phyloP scores from a whole-genome alignment of 2,797 vertebrate species.

The Cirrhinus mrigala region DNA sequence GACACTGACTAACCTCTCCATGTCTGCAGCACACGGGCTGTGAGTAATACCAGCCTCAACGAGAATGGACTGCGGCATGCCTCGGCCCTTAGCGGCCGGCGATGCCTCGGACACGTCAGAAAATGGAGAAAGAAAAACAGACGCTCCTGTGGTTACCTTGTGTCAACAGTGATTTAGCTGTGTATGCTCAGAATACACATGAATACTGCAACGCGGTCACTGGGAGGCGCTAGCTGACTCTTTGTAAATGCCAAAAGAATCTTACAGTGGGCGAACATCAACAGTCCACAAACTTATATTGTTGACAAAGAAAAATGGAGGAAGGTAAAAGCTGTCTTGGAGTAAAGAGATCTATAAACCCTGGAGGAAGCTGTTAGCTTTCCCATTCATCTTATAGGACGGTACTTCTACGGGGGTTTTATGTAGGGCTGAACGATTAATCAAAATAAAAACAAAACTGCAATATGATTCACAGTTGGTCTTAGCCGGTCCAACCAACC shows the following conservation, averaged over 20 bases:
- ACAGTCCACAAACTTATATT: conserved; percentile 1
- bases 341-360: conserved; percentile 15
- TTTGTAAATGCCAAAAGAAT: background rate
- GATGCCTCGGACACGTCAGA: conserved; percentile 23
- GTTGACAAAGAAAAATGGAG: conserved; percentile 21
- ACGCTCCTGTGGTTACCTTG: conserved; percentile 62
- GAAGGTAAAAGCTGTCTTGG: conserved; percentile 15
- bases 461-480: background rate
- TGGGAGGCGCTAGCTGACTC: conserved; percentile 21
- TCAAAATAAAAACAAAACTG: background rate
- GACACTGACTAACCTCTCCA: conserved; percentile 71
- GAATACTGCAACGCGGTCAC: background rate
- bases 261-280: background rate
- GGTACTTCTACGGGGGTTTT: background rate
- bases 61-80: conserved; percentile 71
- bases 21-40: conserved; percentile 63
- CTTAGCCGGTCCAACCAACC: too few relatives aligned
- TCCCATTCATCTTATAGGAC: conserved; percentile 11
- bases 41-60: conserved; percentile 79
- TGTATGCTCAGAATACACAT: conserved; percentile 4
- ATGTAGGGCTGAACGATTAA: background rate
- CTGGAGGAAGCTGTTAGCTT: background rate
- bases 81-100: conserved; percentile 2
- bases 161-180: conserved; percentile 66
- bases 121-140: conserved; percentile 53